Base-by-base conservation (phyloP, 1,140 invertebrate genomes). In the Drosophila nigrodunni region DNA sequence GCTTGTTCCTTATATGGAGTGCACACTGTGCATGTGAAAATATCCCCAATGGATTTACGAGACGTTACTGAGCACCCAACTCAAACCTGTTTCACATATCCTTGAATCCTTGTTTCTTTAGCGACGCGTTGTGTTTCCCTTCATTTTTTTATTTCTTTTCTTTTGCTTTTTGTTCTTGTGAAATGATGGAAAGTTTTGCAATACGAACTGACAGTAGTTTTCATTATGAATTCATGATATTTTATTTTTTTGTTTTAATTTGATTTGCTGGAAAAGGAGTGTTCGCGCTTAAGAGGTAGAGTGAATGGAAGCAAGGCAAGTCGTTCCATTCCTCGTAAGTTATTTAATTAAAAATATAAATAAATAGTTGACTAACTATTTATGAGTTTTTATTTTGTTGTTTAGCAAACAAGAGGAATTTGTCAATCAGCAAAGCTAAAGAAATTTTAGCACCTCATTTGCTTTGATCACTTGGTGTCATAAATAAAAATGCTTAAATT, bases 141-240 rank as follows among this genome's bases (percentile, higher is more conserved):
- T 15, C 21, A 8, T 58, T 50, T 60, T 25, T 34, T 46, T 10
- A 9, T 34, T 46, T 39, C 37, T 35, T 30, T 21, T 57, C 34
- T 21, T 21, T 6, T 46, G 9, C 13, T 43, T 39, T 43, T n/a
- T 18, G 2, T 11, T 34, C 25, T 34, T 9, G 39, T 18, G 43
- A 79, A 83, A 79, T 85, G 78, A 86, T 78, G 82, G 60, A 87
- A 87, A 87, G 64, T 87, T 86, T 34, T 49, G 54, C 87, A 69
- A 87, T 87, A 55, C 60, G 69, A 87, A 77, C 64, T 82, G 82
- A 82, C 82, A 87, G 75, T 47, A 70, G 76, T 86, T 74, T 77
- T 80, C 79, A 85, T 85, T 77, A 83, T 68, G 65, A 80, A 85
- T 80, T 77, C 74, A 85, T 83, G 77, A 73, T 66, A 77, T 73